Evolutionary conservation across 1,140 invertebrate genomes (phyloP).

Genomic region (Zaprionus gabonicus): DNA sequence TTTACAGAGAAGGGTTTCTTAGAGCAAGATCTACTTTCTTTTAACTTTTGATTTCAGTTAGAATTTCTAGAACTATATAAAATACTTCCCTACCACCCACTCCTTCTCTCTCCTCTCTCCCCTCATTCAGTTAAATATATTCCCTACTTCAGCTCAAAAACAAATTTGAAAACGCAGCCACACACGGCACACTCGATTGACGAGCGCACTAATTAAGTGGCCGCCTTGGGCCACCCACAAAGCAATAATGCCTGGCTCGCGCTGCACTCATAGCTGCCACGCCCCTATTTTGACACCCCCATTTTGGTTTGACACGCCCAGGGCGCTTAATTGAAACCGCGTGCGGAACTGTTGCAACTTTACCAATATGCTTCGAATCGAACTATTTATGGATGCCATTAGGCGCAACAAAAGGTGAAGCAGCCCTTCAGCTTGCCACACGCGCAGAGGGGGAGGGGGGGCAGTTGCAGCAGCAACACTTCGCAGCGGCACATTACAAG

Average conservation of each 20-base stretch:
- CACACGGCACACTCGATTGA: not conserved
- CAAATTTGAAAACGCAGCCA: not conserved
- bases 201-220: slow-evolving; percentile 30
- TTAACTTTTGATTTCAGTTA: too few relatives aligned
- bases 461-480: slow-evolving; percentile 19
- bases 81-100: too few relatives aligned
- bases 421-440: not conserved
- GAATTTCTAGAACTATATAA: too few relatives aligned
- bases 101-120: too few relatives aligned
- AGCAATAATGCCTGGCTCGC: not conserved
- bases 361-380: slow-evolving; percentile 43
- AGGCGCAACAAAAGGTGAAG: slow-evolving; percentile 38
- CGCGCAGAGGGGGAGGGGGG: too few relatives aligned
- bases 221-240: slow-evolving; percentile 36
- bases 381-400: slow-evolving; percentile 51
- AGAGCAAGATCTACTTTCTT: too few relatives aligned
- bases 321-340: slow-evolving; percentile 60
- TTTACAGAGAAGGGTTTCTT: too few relatives aligned
- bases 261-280: slow-evolving; percentile 47
- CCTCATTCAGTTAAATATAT: too few relatives aligned
- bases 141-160: not conserved
- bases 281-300: slow-evolving; percentile 18
- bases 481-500: slow-evolving; percentile 50
- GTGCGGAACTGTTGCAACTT: slow-evolving; percentile 28
- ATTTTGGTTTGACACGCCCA: slow-evolving; percentile 53